Percentiles rank a stretch among this genome's conserved stretches.
These are phyloP conservation scores for Lordiphosa clarofinis DNA, from an alignment of 1,140 invertebrate species.

Conservation along the genomic window DNA sequence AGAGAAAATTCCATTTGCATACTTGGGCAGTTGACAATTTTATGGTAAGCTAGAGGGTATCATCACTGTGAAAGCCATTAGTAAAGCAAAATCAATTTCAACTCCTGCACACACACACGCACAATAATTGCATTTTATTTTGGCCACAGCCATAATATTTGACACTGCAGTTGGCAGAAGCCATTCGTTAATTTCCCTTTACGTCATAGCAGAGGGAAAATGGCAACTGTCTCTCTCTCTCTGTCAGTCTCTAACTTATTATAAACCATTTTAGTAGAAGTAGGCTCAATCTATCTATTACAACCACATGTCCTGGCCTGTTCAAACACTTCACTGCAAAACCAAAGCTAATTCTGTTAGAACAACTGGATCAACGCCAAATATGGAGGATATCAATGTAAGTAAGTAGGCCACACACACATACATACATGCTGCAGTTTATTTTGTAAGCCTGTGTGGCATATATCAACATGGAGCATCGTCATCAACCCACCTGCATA, in stretches of 20 bases:
- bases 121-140: constrained; percentile 47
- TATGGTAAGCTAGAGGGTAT: background rate
- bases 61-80: constrained; percentile 17
- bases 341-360: constrained; percentile 47
- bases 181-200: constrained; percentile 12
- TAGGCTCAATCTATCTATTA: constrained; percentile 4
- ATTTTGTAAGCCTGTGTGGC: constrained; percentile 42
- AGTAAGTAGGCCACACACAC: constrained; percentile 38
- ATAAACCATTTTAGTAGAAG: background rate
- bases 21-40: constrained; percentile 4
- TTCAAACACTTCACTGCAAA: constrained; percentile 29
- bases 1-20: constrained; percentile 42
- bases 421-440: constrained; percentile 32
- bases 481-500: constrained; percentile 18
- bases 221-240: background rate
- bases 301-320: constrained; percentile 8
- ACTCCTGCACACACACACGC: background rate
- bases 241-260: background rate
- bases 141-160: constrained; percentile 36
- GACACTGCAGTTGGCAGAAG: constrained; percentile 29
- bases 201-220: background rate
- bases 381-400: constrained; percentile 26
- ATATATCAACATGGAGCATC: constrained; percentile 45
- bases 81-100: constrained; percentile 37
- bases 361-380: constrained; percentile 50